These are phyloP conservation scores for Griposia aprilina DNA, from an alignment of 2,888 invertebrate genomes.

Conservation along the genomic window DNA sequence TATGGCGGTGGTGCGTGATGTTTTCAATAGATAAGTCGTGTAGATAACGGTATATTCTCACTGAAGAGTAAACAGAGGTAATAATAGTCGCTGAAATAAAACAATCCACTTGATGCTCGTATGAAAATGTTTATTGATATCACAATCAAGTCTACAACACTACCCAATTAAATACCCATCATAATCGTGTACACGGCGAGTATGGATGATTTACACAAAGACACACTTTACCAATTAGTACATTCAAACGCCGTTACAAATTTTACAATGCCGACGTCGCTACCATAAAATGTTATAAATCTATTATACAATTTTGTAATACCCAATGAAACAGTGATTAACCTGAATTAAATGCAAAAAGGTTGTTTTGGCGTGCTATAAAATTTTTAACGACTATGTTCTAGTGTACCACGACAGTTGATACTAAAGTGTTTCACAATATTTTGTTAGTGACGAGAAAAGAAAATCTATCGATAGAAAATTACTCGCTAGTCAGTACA, in stretches of 20 bases:
- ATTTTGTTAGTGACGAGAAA: slow-evolving; percentile 68
- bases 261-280: slow-evolving; percentile 69
- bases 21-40: slow-evolving; percentile 39
- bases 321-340: slow-evolving; percentile 78
- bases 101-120: slow-evolving; percentile 85
- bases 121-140: slow-evolving; percentile 91
- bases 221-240: slow-evolving; percentile 79
- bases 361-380: slow-evolving; percentile 82
- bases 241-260: slow-evolving; percentile 73
- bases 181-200: slow-evolving; percentile 84
- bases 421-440: slow-evolving; percentile 70
- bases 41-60: slow-evolving; percentile 3
- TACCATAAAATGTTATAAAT: slow-evolving; percentile 73
- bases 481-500: slow-evolving; percentile 83
- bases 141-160: slow-evolving; percentile 90
- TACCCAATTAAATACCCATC: slow-evolving; percentile 87
- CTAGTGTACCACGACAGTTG: slow-evolving; percentile 73
- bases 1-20: slow-evolving; percentile 34
- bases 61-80: slow-evolving; percentile 11
- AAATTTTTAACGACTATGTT: slow-evolving; percentile 75
- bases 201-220: slow-evolving; percentile 83
- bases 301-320: slow-evolving; percentile 71
- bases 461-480: slow-evolving; percentile 75
- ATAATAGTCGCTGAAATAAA: slow-evolving; percentile 62
- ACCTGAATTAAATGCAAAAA: slow-evolving; percentile 81